Evolutionary conservation across 37 sponge, comb jelly and placozoan species (phyloP), one percentile per base, ranked within the genome.

Genomic region (Cliona cf. orientalis): DNA sequence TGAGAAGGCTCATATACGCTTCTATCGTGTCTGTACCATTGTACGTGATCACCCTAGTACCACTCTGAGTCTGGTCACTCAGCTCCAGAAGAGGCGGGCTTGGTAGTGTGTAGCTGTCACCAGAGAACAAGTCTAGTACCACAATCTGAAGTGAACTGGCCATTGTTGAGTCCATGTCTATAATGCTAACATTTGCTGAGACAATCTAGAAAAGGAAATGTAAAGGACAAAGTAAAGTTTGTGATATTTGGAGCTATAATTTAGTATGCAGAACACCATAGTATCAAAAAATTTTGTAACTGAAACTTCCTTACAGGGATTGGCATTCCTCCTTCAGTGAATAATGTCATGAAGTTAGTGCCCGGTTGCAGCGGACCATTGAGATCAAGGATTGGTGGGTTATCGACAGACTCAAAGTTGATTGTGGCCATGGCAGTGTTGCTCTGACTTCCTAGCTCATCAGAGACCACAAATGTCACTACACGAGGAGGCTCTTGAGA

Each of bases 341-440:
- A 80, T 32, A 46, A 22, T 5, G 46, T 66, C 9, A 85, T 41
- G 74, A 42, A 58, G 60, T 89, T 64, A 29, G 7, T 55, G 28
- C 83, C 82, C 42, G 81, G 63, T 21, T 25, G 42, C 0, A 25
- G 19, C 0, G 74, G 83, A 0, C 91, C 91, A 64, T 82, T 91
- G 42, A 91, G 87, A 43, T 91, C 91, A 32, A 91, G 58, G 5
- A 78, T 28, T 26, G 91, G 91, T 31, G 76, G 78, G 73, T 81
- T 81, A 72, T 91, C 87, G 0, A 84, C 44, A 44, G 64, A 31
- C 5, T 33, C n/a, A n/a, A 90, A 75, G 45, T 44, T 80, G 46
- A 85, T 60, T 23, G 53, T 69, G 7, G 42, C 86, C 29, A 46
- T 23, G 3, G 81, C 86, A 0, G 63, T 29, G 25, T 80, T 49